These are phyloP conservation scores for Gonatopus flavifemur DNA, from an alignment of 1,140 invertebrate genomes.

Conservation along the genomic window DNA sequence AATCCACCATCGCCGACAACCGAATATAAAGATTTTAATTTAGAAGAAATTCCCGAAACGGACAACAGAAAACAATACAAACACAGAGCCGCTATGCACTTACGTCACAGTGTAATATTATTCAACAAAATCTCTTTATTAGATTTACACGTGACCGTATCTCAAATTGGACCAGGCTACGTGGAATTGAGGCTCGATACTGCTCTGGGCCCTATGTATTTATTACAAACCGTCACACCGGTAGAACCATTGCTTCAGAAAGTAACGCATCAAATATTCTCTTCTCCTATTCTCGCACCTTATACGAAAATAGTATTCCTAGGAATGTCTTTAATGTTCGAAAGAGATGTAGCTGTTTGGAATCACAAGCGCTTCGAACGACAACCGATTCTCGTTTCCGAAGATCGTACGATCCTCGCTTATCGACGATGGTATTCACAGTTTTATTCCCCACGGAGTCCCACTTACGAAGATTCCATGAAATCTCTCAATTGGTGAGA, in stretches of 20 bases:
- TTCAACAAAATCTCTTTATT: conserved; percentile 61
- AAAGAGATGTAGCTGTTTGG: conserved; percentile 86
- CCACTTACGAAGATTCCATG: conserved; percentile 57
- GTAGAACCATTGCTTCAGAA: conserved; percentile 76
- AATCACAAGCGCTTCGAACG: conserved; percentile 79
- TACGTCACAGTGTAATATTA: conserved; percentile 63
- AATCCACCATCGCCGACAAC: not conserved
- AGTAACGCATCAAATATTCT: conserved; percentile 77
- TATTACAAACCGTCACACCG: conserved; percentile 80
- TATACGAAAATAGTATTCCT: conserved; percentile 70
- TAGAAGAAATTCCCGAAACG: not conserved
- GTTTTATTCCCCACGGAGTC: conserved; percentile 82
- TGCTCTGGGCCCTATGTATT: conserved; percentile 64
- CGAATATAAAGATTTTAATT: not conserved
- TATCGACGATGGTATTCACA: conserved; percentile 85
- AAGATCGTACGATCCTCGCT: conserved; percentile 71
- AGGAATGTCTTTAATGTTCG: conserved; percentile 78
- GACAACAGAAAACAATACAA: conserved; percentile 8
- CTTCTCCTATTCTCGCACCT: conserved; percentile 61
- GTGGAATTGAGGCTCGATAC: conserved; percentile 71
- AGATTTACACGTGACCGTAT: conserved; percentile 60
- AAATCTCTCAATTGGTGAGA: conserved; percentile 45
- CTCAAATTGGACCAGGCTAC: conserved; percentile 79
- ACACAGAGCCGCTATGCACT: conserved; percentile 64
- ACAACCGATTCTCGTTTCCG: conserved; percentile 72